Conservation (phyloP, 2,113 vertebrate species). For the Cercocebus atys region DNA sequence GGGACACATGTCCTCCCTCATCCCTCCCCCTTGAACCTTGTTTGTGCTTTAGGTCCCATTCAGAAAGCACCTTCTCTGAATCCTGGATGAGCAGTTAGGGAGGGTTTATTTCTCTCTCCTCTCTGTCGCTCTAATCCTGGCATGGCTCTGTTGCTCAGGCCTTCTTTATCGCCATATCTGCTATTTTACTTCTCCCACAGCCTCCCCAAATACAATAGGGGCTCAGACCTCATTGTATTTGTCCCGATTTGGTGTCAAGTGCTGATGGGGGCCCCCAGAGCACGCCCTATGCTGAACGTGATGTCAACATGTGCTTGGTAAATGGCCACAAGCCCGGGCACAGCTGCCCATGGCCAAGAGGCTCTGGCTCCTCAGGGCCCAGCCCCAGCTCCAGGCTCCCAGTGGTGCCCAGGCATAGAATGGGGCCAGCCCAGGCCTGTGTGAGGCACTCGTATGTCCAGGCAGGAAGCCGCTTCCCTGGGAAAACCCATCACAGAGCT, state of each 20-base stretch:
- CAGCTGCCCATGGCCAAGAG: background rate
- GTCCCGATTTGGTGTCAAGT: too few species aligned
- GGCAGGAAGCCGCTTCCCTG: background rate
- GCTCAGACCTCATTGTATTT: background rate
- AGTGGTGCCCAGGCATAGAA: too few species aligned
- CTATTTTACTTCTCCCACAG: background rate
- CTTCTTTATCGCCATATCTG: background rate
- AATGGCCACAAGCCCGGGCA: background rate
- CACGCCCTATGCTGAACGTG: background rate
- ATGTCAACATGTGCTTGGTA: background rate
- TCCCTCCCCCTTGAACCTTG: fast-evolving
- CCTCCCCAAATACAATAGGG: too few species aligned
- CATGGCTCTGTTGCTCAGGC: background rate
- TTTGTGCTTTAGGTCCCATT: background rate
- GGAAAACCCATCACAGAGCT: background rate
- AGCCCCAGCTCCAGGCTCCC: background rate
- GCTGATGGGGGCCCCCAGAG: background rate
- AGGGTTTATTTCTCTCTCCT: background rate
- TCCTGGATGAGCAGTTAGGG: background rate
- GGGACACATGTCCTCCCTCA: too few species aligned
- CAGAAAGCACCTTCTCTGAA: background rate
- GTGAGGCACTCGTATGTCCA: fast-evolving
- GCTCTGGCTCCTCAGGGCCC: background rate
- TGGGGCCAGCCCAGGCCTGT: background rate
- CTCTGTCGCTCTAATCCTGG: background rate